These are phyloP conservation scores for Hippocampus barbouri DNA, from an alignment of 2,113 vertebrate species.

Conservation along the genomic window DNA sequence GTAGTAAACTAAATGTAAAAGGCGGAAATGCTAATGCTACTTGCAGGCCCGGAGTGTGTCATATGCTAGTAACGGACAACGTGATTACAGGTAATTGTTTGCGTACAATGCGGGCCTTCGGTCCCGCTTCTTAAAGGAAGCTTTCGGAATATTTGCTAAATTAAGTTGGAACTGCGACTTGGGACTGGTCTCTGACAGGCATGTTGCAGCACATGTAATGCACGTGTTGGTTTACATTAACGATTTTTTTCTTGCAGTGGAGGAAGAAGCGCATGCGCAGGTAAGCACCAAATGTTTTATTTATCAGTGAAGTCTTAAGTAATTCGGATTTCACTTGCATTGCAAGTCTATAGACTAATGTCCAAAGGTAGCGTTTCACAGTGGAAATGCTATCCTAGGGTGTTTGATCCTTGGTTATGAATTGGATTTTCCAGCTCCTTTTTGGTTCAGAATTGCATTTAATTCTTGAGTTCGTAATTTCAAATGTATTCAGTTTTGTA, in stretches of 20 bases:
- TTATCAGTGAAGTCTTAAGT: no score
- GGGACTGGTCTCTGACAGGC: no score
- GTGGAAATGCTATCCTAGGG: no score
- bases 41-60: neutral
- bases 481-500: no score
- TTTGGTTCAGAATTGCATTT: neutral
- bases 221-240: neutral
- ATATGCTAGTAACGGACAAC: neutral
- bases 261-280: constrained; percentile 98
- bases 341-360: neutral
- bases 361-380: neutral
- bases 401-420: no score
- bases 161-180: neutral
- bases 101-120: neutral
- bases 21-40: neutral
- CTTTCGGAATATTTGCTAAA: neutral
- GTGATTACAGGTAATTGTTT: neutral
- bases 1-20: no score
- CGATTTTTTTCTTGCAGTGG: constrained; percentile 71
- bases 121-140: neutral
- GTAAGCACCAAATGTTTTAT: constrained; percentile 58
- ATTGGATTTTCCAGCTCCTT: no score
- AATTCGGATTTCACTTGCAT: neutral
- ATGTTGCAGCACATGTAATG: neutral
- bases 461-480: no score